Base-by-base conservation (phyloP, 2,888 invertebrate genomes). In the Drosophila cognata region DNA sequence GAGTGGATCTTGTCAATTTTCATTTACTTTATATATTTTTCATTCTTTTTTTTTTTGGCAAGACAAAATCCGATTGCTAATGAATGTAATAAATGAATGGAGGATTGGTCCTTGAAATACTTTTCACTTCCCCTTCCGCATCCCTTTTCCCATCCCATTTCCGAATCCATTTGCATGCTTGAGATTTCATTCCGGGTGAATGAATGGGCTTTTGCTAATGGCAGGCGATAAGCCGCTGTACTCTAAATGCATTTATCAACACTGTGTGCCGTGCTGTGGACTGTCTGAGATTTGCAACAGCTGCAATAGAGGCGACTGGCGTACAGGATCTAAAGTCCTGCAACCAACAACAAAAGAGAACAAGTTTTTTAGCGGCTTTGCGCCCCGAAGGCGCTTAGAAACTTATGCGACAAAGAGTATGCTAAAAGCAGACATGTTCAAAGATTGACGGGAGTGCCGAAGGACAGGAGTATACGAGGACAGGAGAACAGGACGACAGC, bases 221-320 rank as follows among this genome's bases (percentile, higher is more conserved):
- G 51, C 56, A 70, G 62, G 62, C 71, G 71, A 71, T 71, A 71
- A 71, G 71, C 71, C 56, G 50, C 57, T 31, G 38, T 7, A 5
- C 70, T 61, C 56, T 72, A 62, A 82, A 72, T 84, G 85, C 85
- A 85, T 88, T 88, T 88, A 84, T 80, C 88, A 88, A 88, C 88
- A 88, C 77, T 68, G 69, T 38, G 35, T 38, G 35, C 36, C 28
- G 28, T 58, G 21, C 25, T 46, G 31, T 28, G 36, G 35, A 46
- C 53, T 25, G 58, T 70, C 72, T 88, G 89, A 86, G 89, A 86
- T 88, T 88, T 86, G 85, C 89, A 86, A 86, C 85, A 86, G 89
- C 85, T 86, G 85, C 85, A 76, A 53, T 66, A 71, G 60, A 43
- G 43, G 53, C 58, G 58, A 52, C 38, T 41, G 51, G 33, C 52